Conservation (phyloP, 1,140 invertebrate genomes). For the Geopemphigus sp. region DNA sequence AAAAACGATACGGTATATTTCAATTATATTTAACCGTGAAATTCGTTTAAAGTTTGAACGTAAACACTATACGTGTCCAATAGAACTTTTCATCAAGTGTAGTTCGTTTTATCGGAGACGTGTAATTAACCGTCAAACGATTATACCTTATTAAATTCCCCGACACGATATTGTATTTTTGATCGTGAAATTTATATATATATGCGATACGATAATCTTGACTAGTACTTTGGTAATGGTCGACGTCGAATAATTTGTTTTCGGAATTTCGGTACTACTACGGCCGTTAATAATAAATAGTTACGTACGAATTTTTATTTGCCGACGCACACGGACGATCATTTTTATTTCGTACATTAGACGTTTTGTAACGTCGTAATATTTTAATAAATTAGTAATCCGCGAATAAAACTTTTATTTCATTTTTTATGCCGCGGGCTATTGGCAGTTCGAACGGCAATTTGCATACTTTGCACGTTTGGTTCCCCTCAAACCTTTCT, state of each 20-base stretch:
- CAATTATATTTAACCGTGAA: no score
- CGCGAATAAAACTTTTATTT: slow-evolving; percentile 28
- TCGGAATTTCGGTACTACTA: background rate
- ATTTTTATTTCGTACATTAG: background rate
- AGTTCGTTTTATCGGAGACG: no score
- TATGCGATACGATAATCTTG: background rate
- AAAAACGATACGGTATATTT: no score
- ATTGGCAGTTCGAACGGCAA: background rate
- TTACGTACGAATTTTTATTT: background rate
- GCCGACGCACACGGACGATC: background rate
- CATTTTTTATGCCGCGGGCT: background rate
- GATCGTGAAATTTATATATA: background rate
- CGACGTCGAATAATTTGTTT: background rate
- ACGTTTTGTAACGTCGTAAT: background rate
- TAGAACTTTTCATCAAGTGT: no score
- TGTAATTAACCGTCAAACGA: no score
- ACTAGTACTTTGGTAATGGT: background rate
- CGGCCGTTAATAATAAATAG: background rate
- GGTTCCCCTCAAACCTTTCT: background rate
- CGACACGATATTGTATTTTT: no score
- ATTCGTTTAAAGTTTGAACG: no score
- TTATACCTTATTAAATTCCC: background rate
- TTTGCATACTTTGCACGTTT: slow-evolving; percentile 39
- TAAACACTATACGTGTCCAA: no score
- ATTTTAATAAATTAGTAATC: slow-evolving; percentile 3